phyloP scores from a whole-genome alignment of 2,888 invertebrate species.

The Zygogramma bicolorata region DNA sequence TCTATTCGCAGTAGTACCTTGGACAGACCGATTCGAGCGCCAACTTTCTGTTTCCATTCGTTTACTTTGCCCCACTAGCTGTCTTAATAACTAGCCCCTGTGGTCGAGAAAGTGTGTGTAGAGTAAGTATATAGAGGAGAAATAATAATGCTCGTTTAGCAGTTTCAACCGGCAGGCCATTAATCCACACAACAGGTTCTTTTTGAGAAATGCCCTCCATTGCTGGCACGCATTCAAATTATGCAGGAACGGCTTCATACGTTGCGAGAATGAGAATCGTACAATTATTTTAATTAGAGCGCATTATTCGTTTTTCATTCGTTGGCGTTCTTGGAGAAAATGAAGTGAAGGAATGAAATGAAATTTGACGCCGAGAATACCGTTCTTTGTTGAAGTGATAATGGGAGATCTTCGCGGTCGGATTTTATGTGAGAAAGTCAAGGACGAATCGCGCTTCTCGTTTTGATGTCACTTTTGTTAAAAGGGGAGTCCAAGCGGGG shows the following conservation, averaged over 20 bases:
- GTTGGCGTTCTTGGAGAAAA: background rate
- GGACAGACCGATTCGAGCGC: background rate
- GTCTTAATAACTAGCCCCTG: background rate
- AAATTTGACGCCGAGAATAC: background rate
- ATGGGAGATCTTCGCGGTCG: background rate
- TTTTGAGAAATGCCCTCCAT: constrained; percentile 14
- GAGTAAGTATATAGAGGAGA: background rate
- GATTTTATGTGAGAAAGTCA: background rate
- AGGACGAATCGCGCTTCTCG: background rate
- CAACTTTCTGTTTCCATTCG: background rate
- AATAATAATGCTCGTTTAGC: constrained; percentile 17
- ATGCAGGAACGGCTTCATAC: background rate
- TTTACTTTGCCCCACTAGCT: background rate
- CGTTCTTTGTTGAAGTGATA: background rate
- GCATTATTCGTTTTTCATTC: background rate
- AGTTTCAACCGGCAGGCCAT: constrained; percentile 39
- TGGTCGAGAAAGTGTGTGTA: background rate
- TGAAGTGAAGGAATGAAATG: background rate
- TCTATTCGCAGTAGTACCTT: background rate
- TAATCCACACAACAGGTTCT: constrained; percentile 48
- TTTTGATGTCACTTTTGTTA: background rate
- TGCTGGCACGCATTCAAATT: constrained; percentile 32
- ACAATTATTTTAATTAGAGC: background rate
- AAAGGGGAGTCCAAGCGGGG: no score
- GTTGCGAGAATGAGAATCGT: background rate